Conservation (phyloP, 30 jellyfish, hydroid and myxozoan genomes). For the Chrysaora quinquecirrha region DNA sequence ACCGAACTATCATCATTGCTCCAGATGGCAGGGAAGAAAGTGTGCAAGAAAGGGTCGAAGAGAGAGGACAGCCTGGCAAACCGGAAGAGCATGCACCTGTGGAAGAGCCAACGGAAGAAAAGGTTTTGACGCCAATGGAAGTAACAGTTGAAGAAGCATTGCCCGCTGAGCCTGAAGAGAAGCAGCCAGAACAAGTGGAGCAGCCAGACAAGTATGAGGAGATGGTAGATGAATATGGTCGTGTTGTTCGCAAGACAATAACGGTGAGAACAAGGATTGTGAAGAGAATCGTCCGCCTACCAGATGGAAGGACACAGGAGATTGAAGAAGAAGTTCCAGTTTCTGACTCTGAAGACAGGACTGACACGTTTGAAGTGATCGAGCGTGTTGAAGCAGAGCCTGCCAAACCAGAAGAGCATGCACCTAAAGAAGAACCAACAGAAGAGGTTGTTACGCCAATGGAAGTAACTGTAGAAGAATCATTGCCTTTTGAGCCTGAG, state of each 20-base stretch:
- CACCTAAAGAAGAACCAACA: slow-evolving; percentile 3
- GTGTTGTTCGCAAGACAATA: slow-evolving; percentile 33
- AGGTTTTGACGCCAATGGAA: slow-evolving; percentile 20
- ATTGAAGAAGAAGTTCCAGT: slow-evolving; percentile 69
- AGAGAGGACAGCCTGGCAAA: slow-evolving; percentile 42
- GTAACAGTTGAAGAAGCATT: slow-evolving; percentile 14
- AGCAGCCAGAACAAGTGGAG: too few relatives aligned
- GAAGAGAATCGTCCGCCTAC: slow-evolving; percentile 58
- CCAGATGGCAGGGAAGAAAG: slow-evolving; percentile 59
- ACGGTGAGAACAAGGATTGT: slow-evolving; percentile 62
- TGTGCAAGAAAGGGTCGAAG: slow-evolving; percentile 64
- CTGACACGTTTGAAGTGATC: too few relatives aligned
- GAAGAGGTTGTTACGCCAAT: slow-evolving; percentile 54
- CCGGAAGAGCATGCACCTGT: slow-evolving; percentile 55
- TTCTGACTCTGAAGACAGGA: slow-evolving; percentile 35
- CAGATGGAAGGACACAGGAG: slow-evolving; percentile 76
- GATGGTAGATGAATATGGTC: slow-evolving; percentile 29
- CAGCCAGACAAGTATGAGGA: slow-evolving; percentile 60
- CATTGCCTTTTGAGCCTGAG: slow-evolving; percentile 29
- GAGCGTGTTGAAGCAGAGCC: too few relatives aligned
- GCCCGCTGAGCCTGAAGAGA: slow-evolving; percentile 19
- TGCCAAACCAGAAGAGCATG: too few relatives aligned
- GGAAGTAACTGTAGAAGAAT: slow-evolving; percentile 29
- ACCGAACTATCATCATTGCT: slow-evolving; percentile 33
- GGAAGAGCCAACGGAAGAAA: slow-evolving; percentile 41